These are phyloP conservation scores for Macrostomum lignano DNA, from an alignment of 1,140 invertebrate genomes.

Conservation along the genomic window DNA sequence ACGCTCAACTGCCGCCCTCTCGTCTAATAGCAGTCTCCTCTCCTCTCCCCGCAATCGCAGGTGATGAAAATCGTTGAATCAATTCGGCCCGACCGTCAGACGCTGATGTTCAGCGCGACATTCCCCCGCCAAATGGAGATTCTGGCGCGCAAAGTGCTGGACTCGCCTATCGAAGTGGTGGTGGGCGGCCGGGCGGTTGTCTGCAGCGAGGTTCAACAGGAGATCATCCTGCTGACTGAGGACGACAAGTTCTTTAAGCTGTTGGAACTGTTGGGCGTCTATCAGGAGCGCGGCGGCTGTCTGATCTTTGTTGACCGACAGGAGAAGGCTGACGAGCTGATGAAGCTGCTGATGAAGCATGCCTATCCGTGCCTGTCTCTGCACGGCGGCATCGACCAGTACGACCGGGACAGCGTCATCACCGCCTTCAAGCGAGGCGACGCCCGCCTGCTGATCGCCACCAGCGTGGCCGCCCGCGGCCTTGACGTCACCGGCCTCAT, in stretches of 20 bases:
- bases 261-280: constrained; percentile 68
- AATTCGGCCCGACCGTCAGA: constrained; percentile 76
- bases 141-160: constrained; percentile 61
- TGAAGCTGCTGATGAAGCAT: constrained; percentile 82
- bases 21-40: too few relatives aligned
- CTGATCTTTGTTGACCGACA: constrained; percentile 98
- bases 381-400: constrained; percentile 96
- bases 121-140: constrained; percentile 98
- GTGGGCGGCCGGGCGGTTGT: constrained; percentile 79
- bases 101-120: constrained; percentile 91
- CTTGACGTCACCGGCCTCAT: constrained; percentile 91
- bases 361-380: constrained; percentile 76
- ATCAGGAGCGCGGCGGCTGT: constrained; percentile 64
- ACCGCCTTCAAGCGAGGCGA: constrained; percentile 83
- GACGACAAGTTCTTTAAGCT: constrained; percentile 92
- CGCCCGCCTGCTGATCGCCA: constrained; percentile 44
- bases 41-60: too few relatives aligned
- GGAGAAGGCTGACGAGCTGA: constrained; percentile 66
- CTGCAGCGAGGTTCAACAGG: constrained; percentile 91
- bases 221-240: constrained; percentile 59
- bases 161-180: constrained; percentile 72
- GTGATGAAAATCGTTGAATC: constrained; percentile 91
- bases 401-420: constrained; percentile 87
- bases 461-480: constrained; percentile 78
- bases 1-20: too few relatives aligned